Evolutionary conservation across 2,888 invertebrate species (phyloP).

Genomic region (Camponotus fellah): DNA sequence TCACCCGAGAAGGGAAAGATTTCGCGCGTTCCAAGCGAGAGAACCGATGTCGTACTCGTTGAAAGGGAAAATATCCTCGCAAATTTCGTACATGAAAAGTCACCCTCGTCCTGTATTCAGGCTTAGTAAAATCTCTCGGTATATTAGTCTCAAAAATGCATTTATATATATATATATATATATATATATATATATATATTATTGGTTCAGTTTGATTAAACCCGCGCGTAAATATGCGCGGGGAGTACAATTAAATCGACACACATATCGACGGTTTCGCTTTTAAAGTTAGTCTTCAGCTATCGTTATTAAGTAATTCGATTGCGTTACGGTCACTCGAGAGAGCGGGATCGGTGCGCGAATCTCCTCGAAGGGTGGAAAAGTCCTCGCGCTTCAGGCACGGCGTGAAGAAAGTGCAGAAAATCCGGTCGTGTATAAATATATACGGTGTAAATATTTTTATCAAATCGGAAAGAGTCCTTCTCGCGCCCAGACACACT

Average conservation of each 20-base stretch:
- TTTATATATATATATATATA: no score
- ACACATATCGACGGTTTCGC: slow-evolving; percentile 50
- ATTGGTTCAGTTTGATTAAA: slow-evolving; percentile 75
- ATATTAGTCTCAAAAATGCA: slow-evolving; percentile 68
- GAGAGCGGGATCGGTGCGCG: slow-evolving; percentile 34
- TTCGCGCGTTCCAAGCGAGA: slow-evolving; percentile 19
- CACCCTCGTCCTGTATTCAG: slow-evolving; percentile 33
- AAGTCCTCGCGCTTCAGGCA: slow-evolving; percentile 50
- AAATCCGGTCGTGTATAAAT: not conserved
- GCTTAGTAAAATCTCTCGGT: slow-evolving; percentile 62
- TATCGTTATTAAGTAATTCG: slow-evolving; percentile 53
- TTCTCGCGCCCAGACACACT: slow-evolving; percentile 51
- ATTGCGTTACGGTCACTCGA: slow-evolving; percentile 48
- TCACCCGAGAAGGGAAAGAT: not conserved
- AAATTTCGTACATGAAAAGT: slow-evolving; percentile 59
- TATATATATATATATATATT: no score
- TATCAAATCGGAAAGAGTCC: slow-evolving; percentile 47
- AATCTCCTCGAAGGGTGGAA: slow-evolving; percentile 12
- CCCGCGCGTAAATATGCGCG: slow-evolving; percentile 59
- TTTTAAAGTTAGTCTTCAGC: slow-evolving; percentile 44
- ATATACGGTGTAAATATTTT: not conserved
- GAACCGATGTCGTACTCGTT: slow-evolving; percentile 15
- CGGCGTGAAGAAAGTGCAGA: slow-evolving; percentile 42
- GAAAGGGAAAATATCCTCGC: slow-evolving; percentile 14
- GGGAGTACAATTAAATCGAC: slow-evolving; percentile 55